A percentile compares a stretch with the other conserved stretches of the same genome.
phyloP scores from a whole-genome alignment of 2,888 invertebrate species.

The Molanna angustata region DNA sequence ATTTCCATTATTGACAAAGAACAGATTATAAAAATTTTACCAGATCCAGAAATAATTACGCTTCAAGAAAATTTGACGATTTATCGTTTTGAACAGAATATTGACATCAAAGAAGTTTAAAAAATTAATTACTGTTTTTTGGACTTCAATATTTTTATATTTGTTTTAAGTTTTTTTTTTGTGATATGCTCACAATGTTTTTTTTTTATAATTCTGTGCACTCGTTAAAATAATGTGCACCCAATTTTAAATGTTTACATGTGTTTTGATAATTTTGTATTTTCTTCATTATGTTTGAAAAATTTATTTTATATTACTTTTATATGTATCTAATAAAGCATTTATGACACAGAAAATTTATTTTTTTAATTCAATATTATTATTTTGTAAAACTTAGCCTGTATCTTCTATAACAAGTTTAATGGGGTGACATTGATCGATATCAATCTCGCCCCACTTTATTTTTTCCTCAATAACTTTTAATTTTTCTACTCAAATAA shows the following conservation, averaged over 20 bases:
- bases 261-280: not conserved
- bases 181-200: not conserved
- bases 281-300: not conserved
- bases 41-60: not conserved
- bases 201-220: not conserved
- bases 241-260: not conserved
- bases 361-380: not conserved
- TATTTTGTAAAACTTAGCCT: not conserved
- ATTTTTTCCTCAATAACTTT: not conserved
- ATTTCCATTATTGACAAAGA: not conserved
- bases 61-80: not conserved
- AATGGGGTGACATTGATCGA: not conserved
- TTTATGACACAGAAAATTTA: not conserved
- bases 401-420: not conserved
- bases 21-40: not conserved
- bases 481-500: not conserved
- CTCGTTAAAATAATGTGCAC: not conserved
- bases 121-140: not conserved
- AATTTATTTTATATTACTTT: not conserved
- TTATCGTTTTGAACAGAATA: not conserved
- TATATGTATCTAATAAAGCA: not conserved
- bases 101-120: not conserved
- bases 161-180: not conserved
- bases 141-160: not conserved
- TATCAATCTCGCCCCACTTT: not conserved